Percentiles rank a stretch among this genome's conserved stretches.
Conservation (phyloP, 2,888 invertebrate genomes). For the Clusia tigrina region DNA sequence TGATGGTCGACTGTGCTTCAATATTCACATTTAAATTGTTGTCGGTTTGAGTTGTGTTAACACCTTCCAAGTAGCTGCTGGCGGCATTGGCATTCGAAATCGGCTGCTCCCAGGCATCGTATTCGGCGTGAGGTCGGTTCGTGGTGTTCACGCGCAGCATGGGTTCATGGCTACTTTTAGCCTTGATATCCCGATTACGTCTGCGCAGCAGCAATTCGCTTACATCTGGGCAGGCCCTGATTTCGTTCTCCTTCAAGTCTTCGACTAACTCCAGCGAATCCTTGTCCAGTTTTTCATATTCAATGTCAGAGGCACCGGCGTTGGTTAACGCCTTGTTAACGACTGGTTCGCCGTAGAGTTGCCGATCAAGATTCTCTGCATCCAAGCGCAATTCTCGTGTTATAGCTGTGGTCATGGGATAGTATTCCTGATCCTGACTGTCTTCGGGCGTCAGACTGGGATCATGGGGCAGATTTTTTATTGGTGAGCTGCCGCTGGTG, state of each 20-base stretch:
- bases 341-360: conserved; percentile 74
- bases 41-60: conserved; percentile 8
- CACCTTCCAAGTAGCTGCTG: too few species aligned
- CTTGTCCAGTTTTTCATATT: conserved; percentile 60
- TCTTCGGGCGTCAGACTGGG: conserved; percentile 78
- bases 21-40: conserved; percentile 24
- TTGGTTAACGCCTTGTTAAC: conserved; percentile 34
- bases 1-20: too few species aligned
- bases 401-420: conserved; percentile 87
- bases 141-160: background rate
- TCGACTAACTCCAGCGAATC: conserved; percentile 63
- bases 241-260: conserved; percentile 60
- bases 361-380: conserved; percentile 83
- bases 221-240: conserved; percentile 55
- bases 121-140: too few species aligned
- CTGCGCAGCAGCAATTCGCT: conserved; percentile 55
- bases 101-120: too few species aligned
- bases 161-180: conserved; percentile 49
- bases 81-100: background rate
- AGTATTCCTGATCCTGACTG: conserved; percentile 82
- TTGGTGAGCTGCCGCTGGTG: conserved; percentile 56
- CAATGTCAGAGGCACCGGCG: conserved; percentile 46
- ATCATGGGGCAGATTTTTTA: conserved; percentile 28
- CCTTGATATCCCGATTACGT: conserved; percentile 46
- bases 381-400: conserved; percentile 83